phyloP scores from a whole-genome alignment of 2,888 invertebrate genomes.

The Ctena decussata region DNA sequence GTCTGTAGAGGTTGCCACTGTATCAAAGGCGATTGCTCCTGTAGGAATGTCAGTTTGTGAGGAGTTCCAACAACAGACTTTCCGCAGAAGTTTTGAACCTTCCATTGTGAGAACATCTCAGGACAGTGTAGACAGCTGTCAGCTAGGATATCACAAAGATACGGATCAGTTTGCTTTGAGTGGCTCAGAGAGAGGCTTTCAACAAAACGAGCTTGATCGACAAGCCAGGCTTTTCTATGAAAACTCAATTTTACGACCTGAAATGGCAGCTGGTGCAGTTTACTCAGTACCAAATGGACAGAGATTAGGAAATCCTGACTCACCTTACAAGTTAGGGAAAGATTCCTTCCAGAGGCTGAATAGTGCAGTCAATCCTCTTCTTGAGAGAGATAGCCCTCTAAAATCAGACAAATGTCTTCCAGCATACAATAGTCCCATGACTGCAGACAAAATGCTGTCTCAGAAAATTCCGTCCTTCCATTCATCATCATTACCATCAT shows the following conservation, averaged over 20 bases:
- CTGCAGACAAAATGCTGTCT: neutral
- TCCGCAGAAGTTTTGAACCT: constrained; percentile 55
- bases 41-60: constrained; percentile 39
- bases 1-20: neutral
- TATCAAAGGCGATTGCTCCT: neutral
- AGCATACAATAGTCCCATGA: neutral
- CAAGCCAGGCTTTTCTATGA: constrained; percentile 47
- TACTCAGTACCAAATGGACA: constrained; percentile 6
- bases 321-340: neutral
- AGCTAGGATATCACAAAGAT: neutral
- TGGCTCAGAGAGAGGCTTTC: neutral
- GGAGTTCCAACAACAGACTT: constrained; percentile 53
- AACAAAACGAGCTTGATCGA: constrained; percentile 9
- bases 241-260: constrained; percentile 38
- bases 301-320: neutral
- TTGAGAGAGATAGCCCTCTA: neutral
- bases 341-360: neutral
- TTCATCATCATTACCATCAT: neutral
- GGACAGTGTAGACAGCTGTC: neutral
- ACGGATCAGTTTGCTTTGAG: neutral
- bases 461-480: neutral
- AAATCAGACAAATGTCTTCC: neutral
- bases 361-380: neutral
- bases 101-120: neutral
- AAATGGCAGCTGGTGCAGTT: constrained; percentile 9